phyloP scores from a whole-genome alignment of 1,140 invertebrate genomes.

The Brachionus rubens region DNA sequence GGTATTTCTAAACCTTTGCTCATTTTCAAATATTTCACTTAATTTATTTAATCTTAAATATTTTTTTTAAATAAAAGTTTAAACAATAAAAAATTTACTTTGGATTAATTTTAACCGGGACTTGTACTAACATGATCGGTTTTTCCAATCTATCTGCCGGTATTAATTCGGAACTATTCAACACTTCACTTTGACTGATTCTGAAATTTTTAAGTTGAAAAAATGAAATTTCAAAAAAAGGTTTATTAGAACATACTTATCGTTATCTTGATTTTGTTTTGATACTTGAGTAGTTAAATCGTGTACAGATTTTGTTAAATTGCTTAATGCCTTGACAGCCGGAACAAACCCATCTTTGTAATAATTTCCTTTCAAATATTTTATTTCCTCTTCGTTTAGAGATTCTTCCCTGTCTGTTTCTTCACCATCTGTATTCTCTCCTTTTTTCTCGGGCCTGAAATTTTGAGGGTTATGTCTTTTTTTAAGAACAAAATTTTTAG shows the following conservation, averaged over 20 bases:
- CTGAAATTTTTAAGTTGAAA: background rate
- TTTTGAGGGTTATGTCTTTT: background rate
- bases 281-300: background rate
- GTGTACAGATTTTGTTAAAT: slow-evolving; percentile 21
- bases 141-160: slow-evolving; percentile 3
- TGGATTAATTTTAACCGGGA: background rate
- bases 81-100: background rate
- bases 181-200: background rate
- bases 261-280: background rate
- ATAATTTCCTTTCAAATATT: slow-evolving; percentile 2
- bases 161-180: slow-evolving; percentile 7
- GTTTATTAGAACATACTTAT: too few relatives aligned
- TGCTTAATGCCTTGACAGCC: slow-evolving; percentile 18
- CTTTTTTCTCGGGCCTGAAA: background rate
- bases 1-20: too few relatives aligned
- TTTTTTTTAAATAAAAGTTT: background rate
- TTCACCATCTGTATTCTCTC: background rate
- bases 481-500: background rate
- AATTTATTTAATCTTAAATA: too few relatives aligned
- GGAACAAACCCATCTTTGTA: slow-evolving; percentile 34
- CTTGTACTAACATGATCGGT: background rate
- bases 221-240: background rate
- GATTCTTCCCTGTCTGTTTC: background rate
- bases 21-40: too few relatives aligned
- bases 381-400: background rate